A percentile compares a stretch with the other conserved stretches of the same genome.
Conservation (phyloP, 2,888 invertebrate genomes). For the Neria commutata region DNA sequence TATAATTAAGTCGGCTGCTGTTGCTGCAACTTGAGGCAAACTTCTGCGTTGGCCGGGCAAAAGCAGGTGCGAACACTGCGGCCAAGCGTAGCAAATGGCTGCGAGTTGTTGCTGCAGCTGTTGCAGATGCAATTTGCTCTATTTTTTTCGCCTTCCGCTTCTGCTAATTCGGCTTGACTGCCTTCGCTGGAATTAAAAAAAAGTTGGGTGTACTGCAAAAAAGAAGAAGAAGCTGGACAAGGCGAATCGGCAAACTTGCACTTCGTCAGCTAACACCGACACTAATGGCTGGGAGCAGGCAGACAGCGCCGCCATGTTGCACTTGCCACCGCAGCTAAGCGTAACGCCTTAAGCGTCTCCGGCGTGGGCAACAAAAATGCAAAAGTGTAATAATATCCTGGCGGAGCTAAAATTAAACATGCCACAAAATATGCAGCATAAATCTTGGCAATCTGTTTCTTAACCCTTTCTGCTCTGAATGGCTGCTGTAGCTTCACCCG, state of each 20-base stretch:
- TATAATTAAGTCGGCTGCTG: not conserved
- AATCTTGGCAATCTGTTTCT: not conserved
- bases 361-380: not conserved
- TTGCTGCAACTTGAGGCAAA: not conserved
- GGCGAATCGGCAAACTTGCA: too few relatives aligned
- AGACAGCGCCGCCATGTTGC: not conserved
- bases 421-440: not conserved
- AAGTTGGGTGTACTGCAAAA: too few relatives aligned
- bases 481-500: not conserved
- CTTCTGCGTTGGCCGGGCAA: not conserved
- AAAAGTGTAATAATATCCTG: not conserved
- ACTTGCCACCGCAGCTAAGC: not conserved
- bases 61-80: too few relatives aligned
- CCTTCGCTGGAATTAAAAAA: too few relatives aligned
- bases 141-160: too few relatives aligned
- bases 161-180: too few relatives aligned
- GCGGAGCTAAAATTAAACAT: slow-evolving; percentile 2
- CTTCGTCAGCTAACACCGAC: too few relatives aligned
- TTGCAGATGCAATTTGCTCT: too few relatives aligned
- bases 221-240: too few relatives aligned
- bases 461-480: not conserved
- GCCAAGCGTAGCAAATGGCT: too few relatives aligned
- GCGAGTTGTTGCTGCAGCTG: too few relatives aligned
- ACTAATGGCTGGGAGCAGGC: too few relatives aligned
- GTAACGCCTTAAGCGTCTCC: not conserved